A percentile compares a stretch with the other conserved stretches of the same genome.
Evolutionary conservation across 2,888 invertebrate species (phyloP).

Genomic region (Epistrophe eligans): DNA sequence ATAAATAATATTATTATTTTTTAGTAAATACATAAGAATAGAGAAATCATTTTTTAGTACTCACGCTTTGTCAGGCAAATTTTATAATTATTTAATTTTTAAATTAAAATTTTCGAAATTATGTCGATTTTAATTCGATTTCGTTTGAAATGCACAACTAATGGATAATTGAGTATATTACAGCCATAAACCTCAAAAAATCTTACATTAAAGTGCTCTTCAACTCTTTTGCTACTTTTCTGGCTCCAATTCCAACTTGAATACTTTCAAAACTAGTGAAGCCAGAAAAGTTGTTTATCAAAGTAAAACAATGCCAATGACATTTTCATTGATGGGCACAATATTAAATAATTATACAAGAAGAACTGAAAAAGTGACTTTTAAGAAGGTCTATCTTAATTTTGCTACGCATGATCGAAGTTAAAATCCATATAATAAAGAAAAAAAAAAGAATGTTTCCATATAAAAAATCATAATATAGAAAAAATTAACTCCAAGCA

Average conservation of each 20-base stretch:
- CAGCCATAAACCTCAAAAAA: background rate
- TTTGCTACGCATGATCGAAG: conserved; percentile 54
- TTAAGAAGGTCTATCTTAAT: background rate
- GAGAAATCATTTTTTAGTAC: too few relatives aligned
- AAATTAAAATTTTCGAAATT: too few relatives aligned
- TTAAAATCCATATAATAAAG: conserved; percentile 14
- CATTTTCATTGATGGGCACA: conserved; percentile 22
- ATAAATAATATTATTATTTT: too few relatives aligned
- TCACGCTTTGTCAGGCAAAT: too few relatives aligned
- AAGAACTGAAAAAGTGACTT: conserved; percentile 14
- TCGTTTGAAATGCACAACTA: too few relatives aligned
- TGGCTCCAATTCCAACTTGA: background rate
- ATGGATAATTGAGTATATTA: too few relatives aligned
- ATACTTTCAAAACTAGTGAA: conserved; percentile 27
- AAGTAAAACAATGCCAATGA: conserved; percentile 15
- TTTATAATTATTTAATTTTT: too few relatives aligned
- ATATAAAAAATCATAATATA: conserved; percentile 33
- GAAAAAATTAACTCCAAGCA: background rate
- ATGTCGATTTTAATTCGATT: too few relatives aligned
- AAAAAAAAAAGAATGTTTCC: conserved; percentile 29
- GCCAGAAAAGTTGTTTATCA: conserved; percentile 41
- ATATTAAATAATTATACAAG: conserved; percentile 15
- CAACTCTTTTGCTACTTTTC: conserved; percentile 2
- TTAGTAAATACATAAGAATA: too few relatives aligned
- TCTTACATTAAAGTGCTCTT: background rate